Evolutionary conservation across 2,113 vertebrate genomes (phyloP).

Genomic region (Synchiropus splendidus): DNA sequence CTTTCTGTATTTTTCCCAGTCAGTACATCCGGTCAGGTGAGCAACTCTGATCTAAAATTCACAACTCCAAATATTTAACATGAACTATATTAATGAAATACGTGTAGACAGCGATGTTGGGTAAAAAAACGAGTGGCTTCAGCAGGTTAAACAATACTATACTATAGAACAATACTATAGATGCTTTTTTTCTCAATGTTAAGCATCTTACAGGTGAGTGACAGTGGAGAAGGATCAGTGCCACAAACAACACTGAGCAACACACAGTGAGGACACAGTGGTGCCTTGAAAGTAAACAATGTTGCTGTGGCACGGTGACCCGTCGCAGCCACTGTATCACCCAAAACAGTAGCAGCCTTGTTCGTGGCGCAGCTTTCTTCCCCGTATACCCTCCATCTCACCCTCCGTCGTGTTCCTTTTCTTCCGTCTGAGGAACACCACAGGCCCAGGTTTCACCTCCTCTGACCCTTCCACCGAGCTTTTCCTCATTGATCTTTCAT

Average conservation of each 20-base stretch:
- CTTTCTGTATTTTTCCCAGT: no score
- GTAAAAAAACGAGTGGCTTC: no score
- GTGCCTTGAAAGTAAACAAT: constrained; percentile 38
- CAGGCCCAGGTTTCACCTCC: constrained; percentile 41
- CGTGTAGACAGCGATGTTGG: no score
- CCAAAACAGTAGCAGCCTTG: constrained; percentile 31
- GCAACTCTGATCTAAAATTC: no score
- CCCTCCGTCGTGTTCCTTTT: constrained; percentile 59
- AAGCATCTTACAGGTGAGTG: constrained; percentile 6
- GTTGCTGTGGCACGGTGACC: constrained; percentile 26
- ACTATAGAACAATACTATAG: no score
- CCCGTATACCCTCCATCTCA: constrained; percentile 28
- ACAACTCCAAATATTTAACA: no score
- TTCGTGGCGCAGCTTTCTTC: constrained; percentile 6
- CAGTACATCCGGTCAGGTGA: no score
- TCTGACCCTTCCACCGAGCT: constrained; percentile 45
- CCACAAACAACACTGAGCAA: constrained; percentile 20
- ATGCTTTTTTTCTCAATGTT: no score
- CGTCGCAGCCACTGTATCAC: constrained; percentile 17
- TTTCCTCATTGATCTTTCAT: constrained; percentile 52
- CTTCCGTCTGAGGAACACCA: constrained; percentile 48
- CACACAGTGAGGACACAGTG: constrained; percentile 10
- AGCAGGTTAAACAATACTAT: no score
- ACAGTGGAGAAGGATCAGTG: constrained; percentile 41
- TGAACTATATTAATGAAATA: no score